Percentiles rank a stretch among this genome's conserved stretches.
These are phyloP conservation scores for Lagorchestes hirsutus DNA, from an alignment of 2,797 vertebrate species.

Conservation along the genomic window DNA sequence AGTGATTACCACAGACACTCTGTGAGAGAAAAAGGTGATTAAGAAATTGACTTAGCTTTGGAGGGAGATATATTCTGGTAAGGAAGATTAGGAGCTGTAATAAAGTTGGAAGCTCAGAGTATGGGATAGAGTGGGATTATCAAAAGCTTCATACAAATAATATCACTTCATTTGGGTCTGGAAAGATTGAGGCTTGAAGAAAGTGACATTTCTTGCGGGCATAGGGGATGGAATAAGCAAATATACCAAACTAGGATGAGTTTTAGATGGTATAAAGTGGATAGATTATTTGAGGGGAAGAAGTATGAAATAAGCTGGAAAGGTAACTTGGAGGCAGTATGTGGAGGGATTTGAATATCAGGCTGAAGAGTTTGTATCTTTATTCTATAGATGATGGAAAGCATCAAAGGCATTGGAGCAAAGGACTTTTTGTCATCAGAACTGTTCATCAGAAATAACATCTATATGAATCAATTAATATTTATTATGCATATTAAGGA, in stretches of 20 bases:
- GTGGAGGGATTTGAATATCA: neutral
- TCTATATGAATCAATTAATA: neutral
- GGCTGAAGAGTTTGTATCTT: neutral
- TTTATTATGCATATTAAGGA: neutral
- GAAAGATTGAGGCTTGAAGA: neutral
- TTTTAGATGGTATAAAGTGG: neutral
- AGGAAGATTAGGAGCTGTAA: neutral
- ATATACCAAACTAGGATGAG: neutral
- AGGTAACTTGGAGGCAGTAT: neutral
- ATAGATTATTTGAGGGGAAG: neutral
- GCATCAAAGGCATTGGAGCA: neutral
- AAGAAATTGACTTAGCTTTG: neutral
- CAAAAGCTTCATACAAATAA: neutral
- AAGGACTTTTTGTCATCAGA: neutral
- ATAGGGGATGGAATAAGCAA: neutral
- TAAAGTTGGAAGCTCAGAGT: neutral
- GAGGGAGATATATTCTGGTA: neutral
- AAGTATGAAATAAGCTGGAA: neutral
- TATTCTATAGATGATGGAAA: neutral
- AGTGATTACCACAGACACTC: neutral
- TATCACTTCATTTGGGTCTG: neutral
- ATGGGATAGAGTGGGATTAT: neutral
- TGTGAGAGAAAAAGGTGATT: neutral
- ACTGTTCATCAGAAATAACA: neutral
- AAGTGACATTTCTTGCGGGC: accelerated